phyloP scores from a whole-genome alignment of 2,888 invertebrate species.

The Deroplatys truncata region DNA sequence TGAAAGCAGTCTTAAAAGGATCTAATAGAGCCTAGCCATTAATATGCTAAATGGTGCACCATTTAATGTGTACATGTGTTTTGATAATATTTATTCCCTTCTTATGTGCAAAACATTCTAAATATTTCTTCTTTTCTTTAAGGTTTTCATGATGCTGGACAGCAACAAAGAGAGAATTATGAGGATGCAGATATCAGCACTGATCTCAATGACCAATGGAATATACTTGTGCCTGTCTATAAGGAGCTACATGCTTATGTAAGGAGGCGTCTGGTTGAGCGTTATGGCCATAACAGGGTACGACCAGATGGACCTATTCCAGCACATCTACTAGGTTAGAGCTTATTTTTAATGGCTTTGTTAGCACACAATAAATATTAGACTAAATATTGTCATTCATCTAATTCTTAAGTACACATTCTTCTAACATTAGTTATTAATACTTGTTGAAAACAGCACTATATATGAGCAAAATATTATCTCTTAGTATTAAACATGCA shows the following conservation, averaged over 20 bases:
- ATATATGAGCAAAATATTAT: too few relatives aligned
- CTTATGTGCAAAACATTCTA: not conserved
- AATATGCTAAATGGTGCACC: too few relatives aligned
- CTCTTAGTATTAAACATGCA: too few relatives aligned
- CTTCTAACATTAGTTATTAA: too few relatives aligned
- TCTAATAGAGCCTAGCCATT: too few relatives aligned
- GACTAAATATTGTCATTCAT: too few relatives aligned
- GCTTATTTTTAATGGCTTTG: not conserved
- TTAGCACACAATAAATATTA: too few relatives aligned
- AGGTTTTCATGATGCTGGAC: conserved; percentile 77
- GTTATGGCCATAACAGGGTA: conserved; percentile 57
- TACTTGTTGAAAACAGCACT: too few relatives aligned
- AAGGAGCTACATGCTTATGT: conserved; percentile 81
- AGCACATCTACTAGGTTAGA: conserved; percentile 68
- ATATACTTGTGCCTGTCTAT: conserved; percentile 68
- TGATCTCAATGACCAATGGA: conserved; percentile 56
- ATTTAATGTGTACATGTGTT: too few relatives aligned
- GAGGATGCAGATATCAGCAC: conserved; percentile 64
- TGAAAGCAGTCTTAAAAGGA: too few relatives aligned
- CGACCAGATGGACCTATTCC: conserved; percentile 73
- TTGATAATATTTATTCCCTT: too few relatives aligned
- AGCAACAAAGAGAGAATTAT: conserved; percentile 72
- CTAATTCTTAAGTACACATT: too few relatives aligned
- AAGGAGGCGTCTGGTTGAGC: conserved; percentile 58
- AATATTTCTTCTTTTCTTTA: not conserved